Evolutionary conservation across 64 coral and sea anemone genomes (phyloP).

Genomic region (Stichodactyla mertensii): DNA sequence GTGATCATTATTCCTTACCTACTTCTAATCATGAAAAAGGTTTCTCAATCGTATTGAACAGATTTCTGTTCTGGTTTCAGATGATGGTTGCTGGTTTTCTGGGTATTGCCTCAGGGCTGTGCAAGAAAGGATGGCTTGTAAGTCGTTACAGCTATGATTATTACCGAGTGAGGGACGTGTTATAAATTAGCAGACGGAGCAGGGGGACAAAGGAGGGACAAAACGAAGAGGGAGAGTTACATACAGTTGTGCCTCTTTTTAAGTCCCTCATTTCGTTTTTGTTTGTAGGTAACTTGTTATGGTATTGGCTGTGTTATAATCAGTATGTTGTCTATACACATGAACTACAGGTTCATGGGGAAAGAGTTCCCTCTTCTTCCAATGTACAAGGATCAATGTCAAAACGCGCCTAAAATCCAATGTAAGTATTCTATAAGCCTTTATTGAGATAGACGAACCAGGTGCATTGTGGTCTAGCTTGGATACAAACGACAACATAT

Average conservation of each 20-base stretch:
- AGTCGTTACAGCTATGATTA: not conserved
- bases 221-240: no score
- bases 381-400: not conserved
- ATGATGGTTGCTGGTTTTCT: conserved; percentile 33
- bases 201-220: no score
- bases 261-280: not conserved
- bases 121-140: conserved; percentile 41
- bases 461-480: no score
- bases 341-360: conserved; percentile 22
- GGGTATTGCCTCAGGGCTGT: conserved; percentile 13
- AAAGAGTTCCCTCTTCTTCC: not conserved
- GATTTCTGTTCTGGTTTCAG: not conserved
- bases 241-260: no score
- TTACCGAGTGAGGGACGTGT: no score
- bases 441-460: no score
- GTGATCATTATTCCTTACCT: no score
- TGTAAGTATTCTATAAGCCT: not conserved
- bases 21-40: no score
- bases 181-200: no score
- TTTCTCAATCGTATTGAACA: no score
- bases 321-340: conserved; percentile 16
- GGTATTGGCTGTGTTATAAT: not conserved
- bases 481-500: no score
- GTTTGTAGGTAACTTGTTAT: not conserved
- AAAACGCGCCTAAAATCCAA: not conserved